Evolutionary conservation across 2,113 vertebrate genomes (phyloP).

Genomic region (Choloepus hoffmanni): DNA sequence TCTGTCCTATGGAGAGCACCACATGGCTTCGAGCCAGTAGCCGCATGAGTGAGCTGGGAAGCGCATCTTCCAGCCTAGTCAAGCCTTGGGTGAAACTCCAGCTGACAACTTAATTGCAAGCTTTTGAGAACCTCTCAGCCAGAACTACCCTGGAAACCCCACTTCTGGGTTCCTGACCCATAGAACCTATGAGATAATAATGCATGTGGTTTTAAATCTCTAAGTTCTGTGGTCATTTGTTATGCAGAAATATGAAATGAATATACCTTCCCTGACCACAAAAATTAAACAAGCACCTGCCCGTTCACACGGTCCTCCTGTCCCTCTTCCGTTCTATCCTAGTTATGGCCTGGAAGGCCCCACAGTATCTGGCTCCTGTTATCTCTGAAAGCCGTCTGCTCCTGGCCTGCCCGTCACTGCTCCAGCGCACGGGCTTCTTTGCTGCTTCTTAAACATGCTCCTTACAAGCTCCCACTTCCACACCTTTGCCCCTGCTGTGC

Average conservation of each 20-base stretch:
- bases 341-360: too few species aligned
- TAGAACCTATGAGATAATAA: not conserved
- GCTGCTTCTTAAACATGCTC: too few species aligned
- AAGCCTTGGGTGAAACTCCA: not conserved
- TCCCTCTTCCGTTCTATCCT: rapidly evolving
- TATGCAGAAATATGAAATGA: not conserved
- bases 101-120: not conserved
- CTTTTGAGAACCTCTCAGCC: too few species aligned
- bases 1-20: not conserved
- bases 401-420: not conserved
- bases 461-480: not conserved
- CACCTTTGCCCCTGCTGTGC: not conserved
- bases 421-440: not conserved
- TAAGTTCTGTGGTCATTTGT: not conserved
- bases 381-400: not conserved
- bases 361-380: not conserved
- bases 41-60: not conserved
- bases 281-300: not conserved
- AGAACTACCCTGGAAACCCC: not conserved
- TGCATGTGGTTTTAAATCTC: not conserved
- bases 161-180: not conserved
- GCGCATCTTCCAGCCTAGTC: not conserved
- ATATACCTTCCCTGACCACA: not conserved
- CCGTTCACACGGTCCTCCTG: not conserved
- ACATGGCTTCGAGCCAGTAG: not conserved